Evolutionary conservation across 2,797 vertebrate genomes (phyloP), one percentile per base, ranked within the genome.

Genomic region (Adelosebastes latens): DNA sequence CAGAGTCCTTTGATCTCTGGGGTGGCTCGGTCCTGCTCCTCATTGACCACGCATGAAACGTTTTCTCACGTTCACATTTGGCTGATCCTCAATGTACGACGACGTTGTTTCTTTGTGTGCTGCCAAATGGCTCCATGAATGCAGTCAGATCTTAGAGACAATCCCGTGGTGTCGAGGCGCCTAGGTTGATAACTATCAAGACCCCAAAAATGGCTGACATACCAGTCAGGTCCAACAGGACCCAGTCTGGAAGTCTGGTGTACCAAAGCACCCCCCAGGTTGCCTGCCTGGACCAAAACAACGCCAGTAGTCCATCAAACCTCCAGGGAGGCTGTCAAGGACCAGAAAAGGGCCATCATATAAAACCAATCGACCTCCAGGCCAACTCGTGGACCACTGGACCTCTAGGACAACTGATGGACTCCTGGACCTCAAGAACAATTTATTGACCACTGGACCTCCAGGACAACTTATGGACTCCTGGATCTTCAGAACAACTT

Each of bases 41-140:
- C 52, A 61, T 22, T 61, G 64, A 81, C 56, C 84, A 88, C 59
- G 90, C 92, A 92, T 94, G 93, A 90, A 58, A 92, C 82, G 86
- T 94, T 96, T 96, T 96, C 95, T 96, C 94, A 96, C 91, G 88
- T 96, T 96, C 95, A 95, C 93, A 92, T 96, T 85, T 86, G 95
- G 93, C 89, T 96, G 96, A 92, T 90, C 92, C 86, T 92, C 90
- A 94, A 94, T 95, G 92, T 78, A 83, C 77, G 58, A 72, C 80
- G 77, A 85, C 87, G 75, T 85, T 72, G 91, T 75, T 79, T 77
- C 79, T 84, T 90, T 91, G 87, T 93, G 58, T 93, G 93, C 91
- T 89, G 90, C 92, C 81, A 93, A 93, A 92, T 78, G 61, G 75
- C 71, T 89, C 79, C 81, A 82, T 95, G 94, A 95, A 95, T 93